Conservation (phyloP, 2,113 vertebrate genomes). For the Plecotus auritus region DNA sequence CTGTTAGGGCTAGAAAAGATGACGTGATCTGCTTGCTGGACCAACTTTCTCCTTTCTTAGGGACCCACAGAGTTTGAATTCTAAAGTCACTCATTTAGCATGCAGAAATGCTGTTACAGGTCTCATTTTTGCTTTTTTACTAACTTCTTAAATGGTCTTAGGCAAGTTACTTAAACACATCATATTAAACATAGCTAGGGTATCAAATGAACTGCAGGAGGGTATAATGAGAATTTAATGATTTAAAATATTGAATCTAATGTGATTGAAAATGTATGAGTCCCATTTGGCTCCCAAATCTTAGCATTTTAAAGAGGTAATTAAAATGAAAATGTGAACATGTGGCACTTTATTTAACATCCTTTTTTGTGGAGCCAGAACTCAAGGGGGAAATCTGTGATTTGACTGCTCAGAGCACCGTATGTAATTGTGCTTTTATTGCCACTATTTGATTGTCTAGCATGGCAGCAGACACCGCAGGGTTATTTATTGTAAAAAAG, state of each 20-base stretch:
- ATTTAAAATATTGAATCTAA: constrained; percentile 47
- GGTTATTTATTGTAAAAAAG: constrained; percentile 10
- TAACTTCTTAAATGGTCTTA: not conserved
- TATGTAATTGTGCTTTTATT: constrained; percentile 27
- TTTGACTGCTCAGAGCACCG: not conserved
- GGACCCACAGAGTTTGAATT: not conserved
- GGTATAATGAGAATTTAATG: constrained; percentile 48
- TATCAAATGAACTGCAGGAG: not conserved
- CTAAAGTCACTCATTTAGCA: not conserved
- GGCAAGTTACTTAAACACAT: constrained; percentile 38
- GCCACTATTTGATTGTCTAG: not conserved
- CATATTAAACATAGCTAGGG: not conserved
- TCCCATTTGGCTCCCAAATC: constrained; percentile 33
- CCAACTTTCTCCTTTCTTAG: not conserved
- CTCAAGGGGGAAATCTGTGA: constrained; percentile 26
- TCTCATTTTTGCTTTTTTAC: constrained; percentile 17
- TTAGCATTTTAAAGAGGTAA: constrained; percentile 48
- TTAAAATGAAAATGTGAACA: constrained; percentile 61
- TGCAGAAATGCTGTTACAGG: not conserved
- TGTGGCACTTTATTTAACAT: constrained; percentile 46
- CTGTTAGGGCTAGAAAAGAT: not conserved
- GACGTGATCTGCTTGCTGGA: not conserved
- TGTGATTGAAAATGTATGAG: constrained; percentile 33
- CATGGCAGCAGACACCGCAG: not conserved
- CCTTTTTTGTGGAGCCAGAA: constrained; percentile 31